Conservation (phyloP, 64 coral and sea anemone genomes). For the Montipora capricornis region DNA sequence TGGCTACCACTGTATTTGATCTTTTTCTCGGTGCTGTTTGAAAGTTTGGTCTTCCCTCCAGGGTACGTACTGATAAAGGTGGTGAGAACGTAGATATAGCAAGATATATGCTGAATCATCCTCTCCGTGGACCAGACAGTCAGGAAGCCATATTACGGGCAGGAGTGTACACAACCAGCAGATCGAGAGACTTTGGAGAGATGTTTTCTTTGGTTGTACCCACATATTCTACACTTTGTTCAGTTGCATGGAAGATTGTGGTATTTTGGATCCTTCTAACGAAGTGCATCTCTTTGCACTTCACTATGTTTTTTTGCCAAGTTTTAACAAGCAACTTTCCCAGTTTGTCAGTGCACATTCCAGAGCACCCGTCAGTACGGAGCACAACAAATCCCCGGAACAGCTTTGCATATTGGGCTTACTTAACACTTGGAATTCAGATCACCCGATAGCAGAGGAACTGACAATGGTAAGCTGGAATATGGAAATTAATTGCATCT, state of each 20-base stretch:
- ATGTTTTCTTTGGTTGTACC: constrained; percentile 57
- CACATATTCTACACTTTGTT: constrained; percentile 55
- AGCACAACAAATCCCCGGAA: no score
- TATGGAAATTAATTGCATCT: no score
- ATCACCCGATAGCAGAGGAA: no score
- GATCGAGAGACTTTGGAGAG: constrained; percentile 47
- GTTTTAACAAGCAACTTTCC: no score
- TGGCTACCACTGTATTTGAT: constrained; percentile 62
- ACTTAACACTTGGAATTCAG: no score
- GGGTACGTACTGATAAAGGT: constrained; percentile 76
- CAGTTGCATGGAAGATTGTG: constrained; percentile 51
- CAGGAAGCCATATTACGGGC: constrained; percentile 69
- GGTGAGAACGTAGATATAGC: constrained; percentile 52
- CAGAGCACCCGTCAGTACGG: no score
- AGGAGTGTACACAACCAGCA: constrained; percentile 58
- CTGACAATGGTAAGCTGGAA: no score
- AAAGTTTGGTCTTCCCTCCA: constrained; percentile 67
- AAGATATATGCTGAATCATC: neutral
- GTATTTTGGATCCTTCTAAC: constrained; percentile 63
- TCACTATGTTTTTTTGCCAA: constrained; percentile 60
- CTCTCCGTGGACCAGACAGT: constrained; percentile 60
- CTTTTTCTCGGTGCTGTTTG: constrained; percentile 58
- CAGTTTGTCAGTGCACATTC: no score
- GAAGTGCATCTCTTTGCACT: constrained; percentile 64
- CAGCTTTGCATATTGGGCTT: no score